phyloP scores from a whole-genome alignment of 2,113 vertebrate genomes.

The Xenopus laevis region DNA sequence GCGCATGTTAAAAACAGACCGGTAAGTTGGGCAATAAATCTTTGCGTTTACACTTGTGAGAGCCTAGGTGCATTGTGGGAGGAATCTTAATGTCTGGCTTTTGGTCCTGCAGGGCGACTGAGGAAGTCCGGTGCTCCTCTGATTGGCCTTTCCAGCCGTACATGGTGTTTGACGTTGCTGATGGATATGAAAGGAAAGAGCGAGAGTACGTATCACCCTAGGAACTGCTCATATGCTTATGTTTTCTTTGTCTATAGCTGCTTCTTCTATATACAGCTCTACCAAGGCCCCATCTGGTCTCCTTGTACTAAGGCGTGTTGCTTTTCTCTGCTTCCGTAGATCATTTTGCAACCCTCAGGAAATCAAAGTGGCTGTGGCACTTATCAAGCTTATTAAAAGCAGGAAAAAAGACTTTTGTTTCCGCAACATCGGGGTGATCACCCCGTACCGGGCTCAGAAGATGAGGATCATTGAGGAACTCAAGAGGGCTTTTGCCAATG shows the following conservation, averaged over 20 bases:
- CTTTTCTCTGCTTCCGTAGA: constrained; percentile 51
- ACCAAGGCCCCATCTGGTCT: too few species aligned
- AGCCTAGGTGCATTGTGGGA: too few species aligned
- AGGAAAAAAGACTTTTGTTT: constrained; percentile 55
- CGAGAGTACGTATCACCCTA: constrained; percentile 64
- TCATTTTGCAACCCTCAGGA: constrained; percentile 76
- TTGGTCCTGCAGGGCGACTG: constrained; percentile 57
- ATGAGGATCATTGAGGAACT: constrained; percentile 62
- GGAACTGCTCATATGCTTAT: not conserved
- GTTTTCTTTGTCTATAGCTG: too few species aligned
- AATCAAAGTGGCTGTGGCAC: constrained; percentile 71
- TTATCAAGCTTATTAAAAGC: constrained; percentile 70
- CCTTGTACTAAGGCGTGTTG: too few species aligned
- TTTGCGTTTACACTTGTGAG: too few species aligned
- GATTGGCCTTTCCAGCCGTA: constrained; percentile 80
- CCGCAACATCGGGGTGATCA: constrained; percentile 76
- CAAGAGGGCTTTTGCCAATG: constrained; percentile 57
- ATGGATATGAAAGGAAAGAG: constrained; percentile 70
- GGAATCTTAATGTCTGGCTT: too few species aligned
- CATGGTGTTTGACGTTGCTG: constrained; percentile 76
- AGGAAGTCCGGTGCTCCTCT: constrained; percentile 62
- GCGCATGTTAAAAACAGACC: constrained; percentile 63
- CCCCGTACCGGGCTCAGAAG: constrained; percentile 83
- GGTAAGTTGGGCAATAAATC: constrained; percentile 51
- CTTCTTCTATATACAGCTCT: too few species aligned